Evolutionary conservation across 2,797 vertebrate species (phyloP).

Genomic region (Dicrostonyx torquatus): DNA sequence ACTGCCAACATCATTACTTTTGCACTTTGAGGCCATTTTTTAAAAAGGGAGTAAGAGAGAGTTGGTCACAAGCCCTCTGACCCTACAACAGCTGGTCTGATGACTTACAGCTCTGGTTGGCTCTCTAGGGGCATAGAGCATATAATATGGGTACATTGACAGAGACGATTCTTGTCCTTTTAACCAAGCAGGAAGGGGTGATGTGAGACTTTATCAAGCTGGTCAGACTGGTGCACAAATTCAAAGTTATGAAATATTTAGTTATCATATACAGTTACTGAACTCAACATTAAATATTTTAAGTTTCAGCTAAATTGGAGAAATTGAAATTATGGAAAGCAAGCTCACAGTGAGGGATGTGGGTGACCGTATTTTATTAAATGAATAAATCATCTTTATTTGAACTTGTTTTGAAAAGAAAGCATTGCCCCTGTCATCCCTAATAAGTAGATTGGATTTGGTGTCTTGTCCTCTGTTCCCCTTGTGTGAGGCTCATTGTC

Average conservation of each 20-base stretch:
- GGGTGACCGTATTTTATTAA: not conserved
- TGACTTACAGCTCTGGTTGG: not conserved
- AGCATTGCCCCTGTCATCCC: not conserved
- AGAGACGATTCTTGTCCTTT: not conserved
- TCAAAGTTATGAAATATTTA: not conserved
- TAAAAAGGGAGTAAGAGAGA: not conserved
- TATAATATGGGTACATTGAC: not conserved
- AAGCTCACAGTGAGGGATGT: not conserved
- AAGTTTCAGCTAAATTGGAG: not conserved
- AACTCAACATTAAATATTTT: not conserved
- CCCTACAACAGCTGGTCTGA: not conserved
- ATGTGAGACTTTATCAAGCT: not conserved
- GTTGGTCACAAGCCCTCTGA: not conserved
- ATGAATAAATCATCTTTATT: not conserved
- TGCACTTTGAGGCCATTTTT: not conserved
- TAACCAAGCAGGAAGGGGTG: too few relatives aligned
- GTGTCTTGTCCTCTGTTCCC: not conserved
- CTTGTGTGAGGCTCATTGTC: not conserved
- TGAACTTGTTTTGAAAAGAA: not conserved
- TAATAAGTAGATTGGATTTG: not conserved
- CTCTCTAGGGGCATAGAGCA: fast-evolving
- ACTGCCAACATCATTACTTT: not conserved
- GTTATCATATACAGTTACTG: not conserved
- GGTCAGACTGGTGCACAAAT: not conserved
- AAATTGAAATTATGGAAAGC: not conserved